These are phyloP conservation scores for Lordiphosa andalusiaca DNA, from an alignment of 2,888 invertebrate genomes.

Conservation along the genomic window DNA sequence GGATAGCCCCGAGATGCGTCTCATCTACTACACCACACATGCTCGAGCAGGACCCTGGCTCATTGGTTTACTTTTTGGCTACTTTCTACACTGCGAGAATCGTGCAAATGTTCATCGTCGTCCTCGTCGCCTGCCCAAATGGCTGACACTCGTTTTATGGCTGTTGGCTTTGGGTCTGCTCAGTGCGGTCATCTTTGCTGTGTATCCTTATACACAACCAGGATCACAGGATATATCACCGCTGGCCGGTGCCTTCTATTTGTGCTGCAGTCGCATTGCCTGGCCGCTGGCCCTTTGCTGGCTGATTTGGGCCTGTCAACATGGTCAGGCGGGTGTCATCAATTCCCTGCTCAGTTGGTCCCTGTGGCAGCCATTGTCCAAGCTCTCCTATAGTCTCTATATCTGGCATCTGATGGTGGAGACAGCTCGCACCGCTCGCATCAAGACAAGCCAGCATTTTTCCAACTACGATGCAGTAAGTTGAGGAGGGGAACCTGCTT, in stretches of 20 bases:
- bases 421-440: constrained; percentile 41
- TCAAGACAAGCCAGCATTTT: constrained; percentile 60
- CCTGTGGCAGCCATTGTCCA: constrained; percentile 73
- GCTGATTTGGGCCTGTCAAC: constrained; percentile 75
- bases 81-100: constrained; percentile 34
- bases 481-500: neutral
- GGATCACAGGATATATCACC: constrained; percentile 12
- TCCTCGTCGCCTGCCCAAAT: constrained; percentile 19
- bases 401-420: constrained; percentile 67
- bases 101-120: constrained; percentile 12
- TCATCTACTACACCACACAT: constrained; percentile 56
- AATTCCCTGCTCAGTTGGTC: constrained; percentile 69
- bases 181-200: constrained; percentile 44
- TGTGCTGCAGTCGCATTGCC: constrained; percentile 58
- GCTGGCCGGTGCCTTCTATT: constrained; percentile 29
- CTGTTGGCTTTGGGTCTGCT: constrained; percentile 38
- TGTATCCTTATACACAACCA: constrained; percentile 46
- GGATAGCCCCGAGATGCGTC: constrained; percentile 12
- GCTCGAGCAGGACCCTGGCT: constrained; percentile 60
- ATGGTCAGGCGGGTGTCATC: constrained; percentile 68
- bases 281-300: constrained; percentile 74
- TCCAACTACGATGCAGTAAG: constrained; percentile 69
- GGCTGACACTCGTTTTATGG: constrained; percentile 50
- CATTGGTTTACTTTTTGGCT: constrained; percentile 61
- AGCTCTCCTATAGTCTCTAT: constrained; percentile 71